Evolutionary conservation across 2,797 vertebrate genomes (phyloP).

Genomic region (Nasua narica): DNA sequence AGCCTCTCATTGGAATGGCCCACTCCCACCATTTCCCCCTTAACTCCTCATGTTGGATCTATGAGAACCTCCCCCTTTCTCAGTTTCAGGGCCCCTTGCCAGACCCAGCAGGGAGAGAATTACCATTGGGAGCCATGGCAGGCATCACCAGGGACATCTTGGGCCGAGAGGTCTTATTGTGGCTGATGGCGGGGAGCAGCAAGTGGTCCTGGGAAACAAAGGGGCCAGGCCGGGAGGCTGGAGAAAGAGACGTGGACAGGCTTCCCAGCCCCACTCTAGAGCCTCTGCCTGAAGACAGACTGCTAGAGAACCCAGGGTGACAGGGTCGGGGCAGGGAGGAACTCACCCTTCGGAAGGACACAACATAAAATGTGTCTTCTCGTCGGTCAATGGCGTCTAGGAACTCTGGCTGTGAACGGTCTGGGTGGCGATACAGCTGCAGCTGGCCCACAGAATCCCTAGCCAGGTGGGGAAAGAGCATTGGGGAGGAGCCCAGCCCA

Average conservation of each 20-base stretch:
- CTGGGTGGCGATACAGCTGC: constrained; percentile 90
- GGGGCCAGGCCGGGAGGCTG: neutral
- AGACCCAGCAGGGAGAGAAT: neutral
- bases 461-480: neutral
- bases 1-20: neutral
- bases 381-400: constrained; percentile 92
- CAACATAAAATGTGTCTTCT: constrained; percentile 94
- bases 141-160: constrained; percentile 96
- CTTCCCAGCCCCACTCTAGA: neutral
- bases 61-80: neutral
- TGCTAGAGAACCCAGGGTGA: neutral
- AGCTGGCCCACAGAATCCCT: constrained; percentile 84
- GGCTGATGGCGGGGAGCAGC: constrained; percentile 84
- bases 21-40: neutral
- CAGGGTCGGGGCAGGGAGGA: neutral
- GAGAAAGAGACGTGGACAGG: neutral
- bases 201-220: constrained; percentile 80
- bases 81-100: neutral
- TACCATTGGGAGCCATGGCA: constrained; percentile 90
- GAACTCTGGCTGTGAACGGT: constrained; percentile 90
- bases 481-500: neutral
- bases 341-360: constrained; percentile 92
- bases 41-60: neutral
- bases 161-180: constrained; percentile 86
- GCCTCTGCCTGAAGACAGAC: neutral